phyloP scores from a whole-genome alignment of 2,888 invertebrate genomes.

The Rotaria magnacalcarata region DNA sequence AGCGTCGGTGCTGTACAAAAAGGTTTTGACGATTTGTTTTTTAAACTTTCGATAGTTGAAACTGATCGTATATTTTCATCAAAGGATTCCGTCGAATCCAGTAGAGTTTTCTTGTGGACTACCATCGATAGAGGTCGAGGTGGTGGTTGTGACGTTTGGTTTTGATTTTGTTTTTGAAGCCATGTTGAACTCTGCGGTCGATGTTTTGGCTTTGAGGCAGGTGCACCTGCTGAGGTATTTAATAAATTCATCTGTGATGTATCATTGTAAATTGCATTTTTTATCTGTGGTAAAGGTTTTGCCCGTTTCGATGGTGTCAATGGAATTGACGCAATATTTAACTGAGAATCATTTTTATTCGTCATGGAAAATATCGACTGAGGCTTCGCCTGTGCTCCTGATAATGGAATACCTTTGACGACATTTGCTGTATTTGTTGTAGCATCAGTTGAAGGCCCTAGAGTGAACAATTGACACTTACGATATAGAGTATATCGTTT shows the following conservation, averaged over 20 bases:
- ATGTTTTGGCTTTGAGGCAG: background rate
- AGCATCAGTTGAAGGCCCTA: background rate
- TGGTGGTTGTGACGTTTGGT: background rate
- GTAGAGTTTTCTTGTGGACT: background rate
- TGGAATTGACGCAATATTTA: background rate
- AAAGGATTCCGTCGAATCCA: background rate
- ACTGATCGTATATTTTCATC: background rate
- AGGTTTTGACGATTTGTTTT: background rate
- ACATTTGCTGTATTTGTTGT: background rate
- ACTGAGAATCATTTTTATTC: background rate
- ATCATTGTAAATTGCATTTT: background rate
- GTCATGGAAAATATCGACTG: background rate
- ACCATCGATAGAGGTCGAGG: background rate
- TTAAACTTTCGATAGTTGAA: constrained; percentile 1
- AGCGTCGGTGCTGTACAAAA: background rate
- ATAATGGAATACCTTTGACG: constrained; percentile 9
- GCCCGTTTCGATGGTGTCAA: background rate
- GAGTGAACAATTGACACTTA: background rate
- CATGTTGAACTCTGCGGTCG: background rate
- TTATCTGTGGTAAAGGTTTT: background rate
- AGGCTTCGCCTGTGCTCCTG: background rate
- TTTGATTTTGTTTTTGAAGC: background rate
- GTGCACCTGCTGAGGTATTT: background rate
- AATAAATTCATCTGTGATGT: background rate
- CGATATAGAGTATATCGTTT: background rate